Percentiles rank a stretch among this genome's conserved stretches.
Conservation (phyloP, 2,113 vertebrate species). For the Sinocyclocheilus anophthalmus region DNA sequence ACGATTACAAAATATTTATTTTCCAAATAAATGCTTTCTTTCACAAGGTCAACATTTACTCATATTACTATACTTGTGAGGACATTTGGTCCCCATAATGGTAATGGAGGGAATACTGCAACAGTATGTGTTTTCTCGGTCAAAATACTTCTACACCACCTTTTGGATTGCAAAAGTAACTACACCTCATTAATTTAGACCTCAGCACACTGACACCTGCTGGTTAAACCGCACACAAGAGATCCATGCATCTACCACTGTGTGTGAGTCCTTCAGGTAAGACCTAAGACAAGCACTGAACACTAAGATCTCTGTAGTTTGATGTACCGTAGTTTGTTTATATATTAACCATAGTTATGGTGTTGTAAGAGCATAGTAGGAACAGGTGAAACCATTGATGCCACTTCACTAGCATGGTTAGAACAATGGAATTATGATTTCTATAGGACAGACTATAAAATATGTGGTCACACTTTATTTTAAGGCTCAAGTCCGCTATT, state of each 20-base stretch:
- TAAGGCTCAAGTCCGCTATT: not conserved
- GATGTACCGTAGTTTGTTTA: not conserved
- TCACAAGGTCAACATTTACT: no score
- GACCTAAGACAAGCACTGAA: not conserved
- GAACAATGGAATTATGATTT: not conserved
- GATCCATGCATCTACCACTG: not conserved
- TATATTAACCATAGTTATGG: not conserved
- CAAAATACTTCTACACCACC: constrained; percentile 19
- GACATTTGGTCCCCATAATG: not conserved
- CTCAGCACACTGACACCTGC: constrained; percentile 32
- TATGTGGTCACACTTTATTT: not conserved
- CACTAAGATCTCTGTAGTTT: not conserved
- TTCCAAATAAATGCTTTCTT: not conserved
- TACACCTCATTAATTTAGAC: not conserved
- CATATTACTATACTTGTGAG: no score
- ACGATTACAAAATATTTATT: not conserved
- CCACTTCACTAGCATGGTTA: not conserved
- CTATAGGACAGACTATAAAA: not conserved
- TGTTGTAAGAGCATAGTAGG: not conserved
- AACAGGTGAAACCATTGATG: not conserved
- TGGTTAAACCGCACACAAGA: not conserved
- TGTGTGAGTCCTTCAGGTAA: not conserved
- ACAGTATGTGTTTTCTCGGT: not conserved
- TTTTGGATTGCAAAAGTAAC: constrained; percentile 6
- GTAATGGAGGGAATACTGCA: not conserved